Evolutionary conservation across 2,888 invertebrate genomes (phyloP).

Genomic region (Caenorhabditis afra): DNA sequence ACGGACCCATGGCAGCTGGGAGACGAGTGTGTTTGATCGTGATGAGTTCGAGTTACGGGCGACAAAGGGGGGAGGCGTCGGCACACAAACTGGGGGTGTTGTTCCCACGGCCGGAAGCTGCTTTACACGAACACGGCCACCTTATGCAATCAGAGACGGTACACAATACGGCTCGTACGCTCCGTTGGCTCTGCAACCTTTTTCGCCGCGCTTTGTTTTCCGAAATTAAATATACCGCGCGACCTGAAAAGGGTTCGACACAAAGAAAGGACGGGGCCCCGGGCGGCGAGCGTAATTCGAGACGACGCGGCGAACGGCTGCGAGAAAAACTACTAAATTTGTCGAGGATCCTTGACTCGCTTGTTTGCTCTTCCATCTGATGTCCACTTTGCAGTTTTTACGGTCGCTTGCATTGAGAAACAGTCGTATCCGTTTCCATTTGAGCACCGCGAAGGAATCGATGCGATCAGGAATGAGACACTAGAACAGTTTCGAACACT

Average conservation of each 20-base stretch:
- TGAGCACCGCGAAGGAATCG: neutral
- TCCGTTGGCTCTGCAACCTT: slow-evolving; percentile 43
- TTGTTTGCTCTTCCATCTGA: slow-evolving; percentile 24
- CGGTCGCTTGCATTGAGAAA: slow-evolving; percentile 21
- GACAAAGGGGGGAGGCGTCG: slow-evolving; percentile 38
- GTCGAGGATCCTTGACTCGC: slow-evolving; percentile 20
- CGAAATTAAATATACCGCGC: slow-evolving; percentile 52
- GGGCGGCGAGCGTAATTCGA: slow-evolving; percentile 84
- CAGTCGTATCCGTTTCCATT: slow-evolving; percentile 16
- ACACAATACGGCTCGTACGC: slow-evolving; percentile 51
- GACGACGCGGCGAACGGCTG: slow-evolving; percentile 31
- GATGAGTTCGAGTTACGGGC: slow-evolving; percentile 83
- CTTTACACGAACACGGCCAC: slow-evolving; percentile 57
- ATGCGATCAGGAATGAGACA: slow-evolving; percentile 12
- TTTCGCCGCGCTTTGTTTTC: slow-evolving; percentile 50
- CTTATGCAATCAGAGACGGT: slow-evolving; percentile 81
- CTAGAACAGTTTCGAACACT: neutral
- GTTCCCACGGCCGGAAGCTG: slow-evolving; percentile 62
- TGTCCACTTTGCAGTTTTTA: slow-evolving; percentile 20
- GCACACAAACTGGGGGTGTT: slow-evolving; percentile 49
- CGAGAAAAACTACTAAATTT: slow-evolving; percentile 42
- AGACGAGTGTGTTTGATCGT: slow-evolving; percentile 80
- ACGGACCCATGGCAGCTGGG: slow-evolving; percentile 27
- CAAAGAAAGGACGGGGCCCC: slow-evolving; percentile 82
- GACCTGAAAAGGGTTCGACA: slow-evolving; percentile 25